These are phyloP conservation scores for Lasioglossum albipes DNA, from an alignment of 1,140 invertebrate genomes.

Conservation along the genomic window DNA sequence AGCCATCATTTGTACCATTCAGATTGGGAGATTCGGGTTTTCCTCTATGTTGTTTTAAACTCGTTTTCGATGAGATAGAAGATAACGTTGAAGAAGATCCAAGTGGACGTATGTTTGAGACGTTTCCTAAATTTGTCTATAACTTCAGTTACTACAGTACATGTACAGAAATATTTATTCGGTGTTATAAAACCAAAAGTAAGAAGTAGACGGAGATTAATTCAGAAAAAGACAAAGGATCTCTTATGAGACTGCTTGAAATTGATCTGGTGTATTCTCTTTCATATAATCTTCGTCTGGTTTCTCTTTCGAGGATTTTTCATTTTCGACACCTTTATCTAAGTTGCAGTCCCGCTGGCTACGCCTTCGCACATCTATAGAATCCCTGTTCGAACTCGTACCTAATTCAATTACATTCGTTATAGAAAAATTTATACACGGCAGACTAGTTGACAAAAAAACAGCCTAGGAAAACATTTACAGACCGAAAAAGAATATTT, in stretches of 20 bases:
- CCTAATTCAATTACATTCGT: slow-evolving; percentile 54
- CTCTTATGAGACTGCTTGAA: slow-evolving; percentile 32
- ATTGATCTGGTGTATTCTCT: slow-evolving; percentile 46
- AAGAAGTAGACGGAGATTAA: slow-evolving; percentile 25
- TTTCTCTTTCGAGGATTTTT: slow-evolving; percentile 62
- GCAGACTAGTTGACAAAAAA: neutral
- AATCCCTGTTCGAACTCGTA: slow-evolving; percentile 62
- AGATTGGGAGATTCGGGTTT: slow-evolving; percentile 44
- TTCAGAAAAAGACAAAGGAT: neutral
- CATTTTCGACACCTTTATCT: slow-evolving; percentile 58
- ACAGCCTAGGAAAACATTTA: neutral
- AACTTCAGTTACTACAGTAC: neutral
- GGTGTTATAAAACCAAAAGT: slow-evolving; percentile 16
- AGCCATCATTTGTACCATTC: slow-evolving; percentile 54
- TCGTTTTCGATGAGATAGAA: slow-evolving; percentile 58
- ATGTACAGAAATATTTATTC: slow-evolving; percentile 36
- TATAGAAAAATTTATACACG: neutral
- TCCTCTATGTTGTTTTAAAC: slow-evolving; percentile 60
- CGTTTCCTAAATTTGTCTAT: slow-evolving; percentile 46
- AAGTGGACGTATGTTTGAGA: slow-evolving; percentile 61
- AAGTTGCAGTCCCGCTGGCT: slow-evolving; percentile 37
- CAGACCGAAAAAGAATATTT: neutral
- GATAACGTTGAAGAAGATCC: slow-evolving; percentile 67
- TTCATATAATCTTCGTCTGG: slow-evolving; percentile 58
- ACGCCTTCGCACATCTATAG: slow-evolving; percentile 27